phyloP scores from a whole-genome alignment of 2,113 vertebrate species.

The Picathartes gymnocephalus region DNA sequence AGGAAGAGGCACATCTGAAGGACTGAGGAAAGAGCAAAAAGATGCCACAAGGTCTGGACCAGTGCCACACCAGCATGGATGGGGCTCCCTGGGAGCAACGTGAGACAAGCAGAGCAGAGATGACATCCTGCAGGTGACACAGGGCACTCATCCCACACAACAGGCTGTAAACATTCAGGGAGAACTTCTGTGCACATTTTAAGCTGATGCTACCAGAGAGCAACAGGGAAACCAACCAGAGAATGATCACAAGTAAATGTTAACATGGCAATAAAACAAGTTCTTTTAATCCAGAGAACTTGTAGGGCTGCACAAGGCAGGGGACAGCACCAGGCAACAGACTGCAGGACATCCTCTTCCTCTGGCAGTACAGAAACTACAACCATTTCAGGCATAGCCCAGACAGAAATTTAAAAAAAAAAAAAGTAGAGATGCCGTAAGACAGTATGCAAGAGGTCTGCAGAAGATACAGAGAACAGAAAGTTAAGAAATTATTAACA shows the following conservation, averaged over 20 bases:
- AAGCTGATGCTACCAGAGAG: neutral
- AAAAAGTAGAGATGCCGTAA: neutral
- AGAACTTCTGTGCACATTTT: fast-evolving
- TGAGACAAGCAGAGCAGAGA: neutral
- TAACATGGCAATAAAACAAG: neutral
- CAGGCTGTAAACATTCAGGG: fast-evolving
- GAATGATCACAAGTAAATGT: neutral
- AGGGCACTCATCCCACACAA: neutral
- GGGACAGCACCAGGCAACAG: neutral
- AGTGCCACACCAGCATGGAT: fast-evolving
- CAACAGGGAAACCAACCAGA: neutral
- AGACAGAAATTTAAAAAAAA: neutral
- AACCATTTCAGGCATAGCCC: neutral
- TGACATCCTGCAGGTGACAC: neutral
- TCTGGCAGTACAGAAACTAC: neutral
- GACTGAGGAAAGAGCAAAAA: neutral
- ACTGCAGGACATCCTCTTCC: neutral
- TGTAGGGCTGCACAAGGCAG: neutral
- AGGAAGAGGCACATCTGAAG: neutral
- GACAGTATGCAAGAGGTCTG: neutral
- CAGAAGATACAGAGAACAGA: neutral
- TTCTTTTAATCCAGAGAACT: neutral
- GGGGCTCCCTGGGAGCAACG: too few relatives aligned
- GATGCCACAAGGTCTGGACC: fast-evolving
- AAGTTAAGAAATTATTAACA: neutral